Base-by-base conservation (phyloP, 53 echinoderm and acorn worm genomes). In the Zoroaster sp. region DNA sequence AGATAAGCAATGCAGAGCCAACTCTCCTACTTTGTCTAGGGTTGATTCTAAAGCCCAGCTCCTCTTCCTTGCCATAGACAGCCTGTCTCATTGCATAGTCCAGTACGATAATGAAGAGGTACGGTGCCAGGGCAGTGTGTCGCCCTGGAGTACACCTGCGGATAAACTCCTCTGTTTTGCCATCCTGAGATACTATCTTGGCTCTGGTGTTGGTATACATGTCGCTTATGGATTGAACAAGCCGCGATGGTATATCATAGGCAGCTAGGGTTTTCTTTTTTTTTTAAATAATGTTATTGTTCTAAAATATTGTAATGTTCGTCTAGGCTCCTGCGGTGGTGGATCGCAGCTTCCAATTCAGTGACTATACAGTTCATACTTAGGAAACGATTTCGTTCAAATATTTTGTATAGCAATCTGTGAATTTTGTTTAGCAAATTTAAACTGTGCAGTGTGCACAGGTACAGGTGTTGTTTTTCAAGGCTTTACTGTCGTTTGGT, bases 21-120 rank as follows among this genome's bases (percentile, higher is more conserved):
- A 51, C 72, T 72, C 72, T 37, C 38, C 35, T 34, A 15, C 72
- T 72, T 38, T 37, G 35, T 72, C 72, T 34, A n/a, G 35, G 35
- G 72, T 72, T 72, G 36, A 72, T 72, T 72, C 11, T 72, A 15
- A 72, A 72, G 2, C 72, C 35, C 11, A 72, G 72, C 15, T 72
- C 72, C 72, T 72, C 72, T 5, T 72, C 72, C 40, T 37, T 72
- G 38, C 72, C 72, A 15, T n/a, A 13, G 35, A 77, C 30, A 52
- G 47, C 77, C 30, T 34, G 25, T 34, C 77, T 77, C 77, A 77
- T 42, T n/a, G 77, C 77, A 77, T 77, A 77, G 52, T 77, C 77
- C 13, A 77, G 77, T 2, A 77, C 44, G 34, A 44, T 77, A 25
- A 42, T 9, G 77, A 77, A 77, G 33, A 77, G 77, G 44, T 25